Base-by-base conservation (phyloP, 2,797 vertebrate genomes). In the Podarcis siculus region DNA sequence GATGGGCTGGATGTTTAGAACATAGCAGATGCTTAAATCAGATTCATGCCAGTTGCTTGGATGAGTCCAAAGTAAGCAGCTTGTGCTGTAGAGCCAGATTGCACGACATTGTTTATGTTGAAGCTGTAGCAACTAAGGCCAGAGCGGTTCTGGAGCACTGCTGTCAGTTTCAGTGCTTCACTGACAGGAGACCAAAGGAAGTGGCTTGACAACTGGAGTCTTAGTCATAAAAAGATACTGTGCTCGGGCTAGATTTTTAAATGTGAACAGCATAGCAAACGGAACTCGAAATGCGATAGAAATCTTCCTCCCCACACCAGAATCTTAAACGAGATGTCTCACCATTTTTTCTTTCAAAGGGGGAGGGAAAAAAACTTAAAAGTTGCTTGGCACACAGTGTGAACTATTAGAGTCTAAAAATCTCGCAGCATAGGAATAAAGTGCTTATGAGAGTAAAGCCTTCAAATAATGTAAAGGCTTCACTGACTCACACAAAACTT, bases 211-310 rank as follows among this genome's bases (percentile, higher is more conserved):
- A 69, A 55, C 10, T 27, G 17, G 42, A 86, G 61, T 27, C 30
- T 90, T 92, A 72, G 64, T 82, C 90, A 39, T 89, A 91, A 90
- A 55, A 90, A 91, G 45, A 73, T 89, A 79, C 82, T 82, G 32
- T 76, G 10, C 30, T 21, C 67, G 35, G 89, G 1, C n/a, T 12
- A 23, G 67, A n/a, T 90, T 88, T 93, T 86, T 76, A 86, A 66
- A 86, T 89, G 23, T 55, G 81, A 80, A 23, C 0, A 25, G 58
- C 88, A 90, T 80, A 30, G 27, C 78, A 82, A 83, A 86, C 83
- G 35, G 0, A 0, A 83, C 15, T 8, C 45, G 3, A n/a, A 73
- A 91, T 91, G 86, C 76, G 30, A 37, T 86, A 37, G 49, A 81
- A 78, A 17, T 45, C 35, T 82, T 87, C 66, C 27, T 35, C 83